Percentiles rank a stretch among this genome's conserved stretches.
Conservation (phyloP, 2,888 invertebrate species). For the Rhagonycha fulva region DNA sequence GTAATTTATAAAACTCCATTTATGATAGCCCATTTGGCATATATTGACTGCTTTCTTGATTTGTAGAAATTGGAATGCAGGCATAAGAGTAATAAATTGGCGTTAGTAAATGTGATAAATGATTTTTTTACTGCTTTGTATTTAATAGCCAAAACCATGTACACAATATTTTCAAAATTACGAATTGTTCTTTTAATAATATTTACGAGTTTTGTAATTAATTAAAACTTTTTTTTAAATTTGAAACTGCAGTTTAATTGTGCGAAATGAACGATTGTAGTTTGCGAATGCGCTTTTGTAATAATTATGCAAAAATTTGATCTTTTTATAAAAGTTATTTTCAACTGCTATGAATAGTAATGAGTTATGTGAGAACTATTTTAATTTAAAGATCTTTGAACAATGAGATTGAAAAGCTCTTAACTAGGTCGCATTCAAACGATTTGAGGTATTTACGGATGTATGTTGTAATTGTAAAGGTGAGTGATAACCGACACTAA, state of each 20-base stretch:
- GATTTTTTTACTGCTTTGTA: constrained; percentile 27
- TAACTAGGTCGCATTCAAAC: constrained; percentile 14
- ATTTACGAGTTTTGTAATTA: not conserved
- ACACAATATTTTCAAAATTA: not conserved
- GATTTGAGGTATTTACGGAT: constrained; percentile 17
- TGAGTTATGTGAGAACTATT: constrained; percentile 25
- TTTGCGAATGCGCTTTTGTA: not conserved
- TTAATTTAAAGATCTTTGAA: constrained; percentile 18
- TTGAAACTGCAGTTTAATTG: not conserved
- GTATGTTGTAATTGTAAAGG: constrained; percentile 34
- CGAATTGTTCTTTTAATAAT: not conserved
- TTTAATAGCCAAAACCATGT: not conserved
- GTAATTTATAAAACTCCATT: constrained; percentile 38
- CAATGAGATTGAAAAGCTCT: constrained; percentile 9
- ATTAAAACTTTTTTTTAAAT: not conserved
- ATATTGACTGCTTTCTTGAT: constrained; percentile 36
- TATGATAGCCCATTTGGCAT: constrained; percentile 36
- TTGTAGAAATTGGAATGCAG: constrained; percentile 32
- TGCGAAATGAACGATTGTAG: not conserved
- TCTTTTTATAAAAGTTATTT: constrained; percentile 20
- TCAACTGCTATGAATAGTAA: constrained; percentile 21
- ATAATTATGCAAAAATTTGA: constrained; percentile 13
- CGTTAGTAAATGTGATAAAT: constrained; percentile 17
- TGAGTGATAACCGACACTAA: constrained; percentile 44
- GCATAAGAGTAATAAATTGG: constrained; percentile 30